Percentiles rank a stretch among this genome's conserved stretches.
Conservation (phyloP, 2,797 vertebrate genomes). For the Threskiornis aethiopicus region DNA sequence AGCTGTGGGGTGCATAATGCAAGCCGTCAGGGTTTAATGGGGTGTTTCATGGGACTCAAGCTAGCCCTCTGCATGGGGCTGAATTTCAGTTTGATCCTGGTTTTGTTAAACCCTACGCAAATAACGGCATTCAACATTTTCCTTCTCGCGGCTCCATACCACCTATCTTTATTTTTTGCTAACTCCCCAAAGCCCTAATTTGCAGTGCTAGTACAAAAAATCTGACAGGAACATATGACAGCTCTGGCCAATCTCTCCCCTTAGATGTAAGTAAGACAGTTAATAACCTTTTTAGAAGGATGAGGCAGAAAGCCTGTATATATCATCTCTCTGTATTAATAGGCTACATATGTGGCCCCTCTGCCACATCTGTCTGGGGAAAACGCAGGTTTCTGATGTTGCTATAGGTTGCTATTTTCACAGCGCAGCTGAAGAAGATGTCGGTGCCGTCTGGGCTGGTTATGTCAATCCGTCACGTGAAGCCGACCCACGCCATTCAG, state of each 20-base stretch:
- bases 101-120: constrained; percentile 12
- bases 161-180: constrained; percentile 16
- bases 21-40: not conserved
- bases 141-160: not conserved
- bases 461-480: not conserved
- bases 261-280: constrained; percentile 30
- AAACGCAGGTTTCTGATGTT: not conserved
- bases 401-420: not conserved
- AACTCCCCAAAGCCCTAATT: constrained; percentile 59
- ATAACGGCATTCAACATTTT: not conserved
- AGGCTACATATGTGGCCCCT: constrained; percentile 11
- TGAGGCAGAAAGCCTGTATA: constrained; percentile 28
- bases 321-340: constrained; percentile 35
- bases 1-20: not conserved
- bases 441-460: not conserved
- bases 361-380: not conserved
- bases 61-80: not conserved
- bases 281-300: constrained; percentile 54
- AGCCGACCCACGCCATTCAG: not conserved
- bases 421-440: not conserved
- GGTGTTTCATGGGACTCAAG: not conserved
- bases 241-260: constrained; percentile 45
- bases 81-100: not conserved
- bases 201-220: constrained; percentile 39
- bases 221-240: constrained; percentile 55